Base-by-base conservation (phyloP, 1,140 invertebrate genomes). In the Melipona quadrifasciata region DNA sequence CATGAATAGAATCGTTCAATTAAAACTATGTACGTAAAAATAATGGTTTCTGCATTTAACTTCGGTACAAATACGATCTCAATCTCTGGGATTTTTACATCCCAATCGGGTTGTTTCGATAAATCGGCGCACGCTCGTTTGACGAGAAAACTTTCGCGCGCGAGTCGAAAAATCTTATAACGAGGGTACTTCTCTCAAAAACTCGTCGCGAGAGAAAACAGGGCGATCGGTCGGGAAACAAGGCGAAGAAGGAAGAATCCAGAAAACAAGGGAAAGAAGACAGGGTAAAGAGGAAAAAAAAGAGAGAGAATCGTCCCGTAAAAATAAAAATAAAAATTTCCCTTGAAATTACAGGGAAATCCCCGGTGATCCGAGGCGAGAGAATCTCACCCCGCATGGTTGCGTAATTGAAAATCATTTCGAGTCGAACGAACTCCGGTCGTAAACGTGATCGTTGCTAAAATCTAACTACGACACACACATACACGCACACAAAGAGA, bases 321-420 rank as follows among this genome's bases (percentile, higher is more conserved):
- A 58, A 61, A 61, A 61, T 61, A 61, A n/a, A n/a, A n/a, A n/a
- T n/a, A n/a, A n/a, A n/a, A n/a, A n/a, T n/a, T 12, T 61, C 24
- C 14, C 58, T 61, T 61, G 1, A 58, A 61, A 61, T 67, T n/a
- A n/a, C 3, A 31, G 31, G 31, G 0, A 5, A 51, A 71, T 47
- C 39, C 3, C 47, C 0, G 47, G 47, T 16, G 24, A 78, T 21
- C 17, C 27, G 16, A 65, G 39, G 8, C 6, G 39, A 47, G 39
- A 47, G 39, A 47, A 17, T 31, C 11, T 71, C 11, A 24, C 14
- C 21, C 8, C 1, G 39, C 16, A 8, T 16, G n/a, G 58, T 0
- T n/a, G n/a, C 24, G 19, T 31, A 53, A 78, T 21, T 34, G 76
- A 67, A 67, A 31, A 78, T 67, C 76, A 68, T 68, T 67, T 34